Evolutionary conservation across 2,113 vertebrate species (phyloP).

Genomic region (Oryzias melastigma): DNA sequence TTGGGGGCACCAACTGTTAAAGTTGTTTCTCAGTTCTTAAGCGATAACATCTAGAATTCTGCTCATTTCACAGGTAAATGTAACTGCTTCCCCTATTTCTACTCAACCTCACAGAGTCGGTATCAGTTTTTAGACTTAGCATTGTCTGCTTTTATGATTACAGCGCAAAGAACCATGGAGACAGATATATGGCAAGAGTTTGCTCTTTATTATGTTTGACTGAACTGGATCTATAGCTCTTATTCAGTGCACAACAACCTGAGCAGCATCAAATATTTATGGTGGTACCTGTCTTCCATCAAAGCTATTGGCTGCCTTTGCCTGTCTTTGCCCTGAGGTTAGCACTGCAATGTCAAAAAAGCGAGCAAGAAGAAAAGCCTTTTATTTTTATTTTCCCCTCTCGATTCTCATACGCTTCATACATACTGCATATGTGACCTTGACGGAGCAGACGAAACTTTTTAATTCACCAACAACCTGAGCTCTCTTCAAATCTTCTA

Average conservation of each 20-base stretch:
- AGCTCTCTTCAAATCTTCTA: constrained; percentile 14
- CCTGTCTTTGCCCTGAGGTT: constrained; percentile 60
- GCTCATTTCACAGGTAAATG: neutral
- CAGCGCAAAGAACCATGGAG: constrained; percentile 11
- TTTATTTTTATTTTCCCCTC: constrained; percentile 55
- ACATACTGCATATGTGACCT: constrained; percentile 36
- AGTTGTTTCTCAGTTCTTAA: neutral
- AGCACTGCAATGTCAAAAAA: constrained; percentile 59
- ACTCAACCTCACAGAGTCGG: constrained; percentile 15
- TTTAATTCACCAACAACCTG: constrained; percentile 27
- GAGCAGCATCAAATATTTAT: constrained; percentile 85
- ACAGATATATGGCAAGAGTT: constrained; percentile 10
- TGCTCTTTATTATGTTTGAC: constrained; percentile 34
- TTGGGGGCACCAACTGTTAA: constrained; percentile 1
- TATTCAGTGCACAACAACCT: constrained; percentile 68
- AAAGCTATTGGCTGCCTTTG: constrained; percentile 77
- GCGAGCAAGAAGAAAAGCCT: constrained; percentile 41
- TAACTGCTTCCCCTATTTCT: constrained; percentile 19
- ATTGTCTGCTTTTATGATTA: constrained; percentile 8
- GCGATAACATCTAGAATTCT: constrained; percentile 15
- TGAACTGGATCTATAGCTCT: constrained; percentile 26
- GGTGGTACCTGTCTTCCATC: constrained; percentile 79
- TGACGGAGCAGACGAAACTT: constrained; percentile 33
- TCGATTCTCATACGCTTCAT: constrained; percentile 29
- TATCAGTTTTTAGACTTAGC: constrained; percentile 21